Base-by-base conservation (phyloP, 2,113 vertebrate genomes). In the Echinops telfairi region DNA sequence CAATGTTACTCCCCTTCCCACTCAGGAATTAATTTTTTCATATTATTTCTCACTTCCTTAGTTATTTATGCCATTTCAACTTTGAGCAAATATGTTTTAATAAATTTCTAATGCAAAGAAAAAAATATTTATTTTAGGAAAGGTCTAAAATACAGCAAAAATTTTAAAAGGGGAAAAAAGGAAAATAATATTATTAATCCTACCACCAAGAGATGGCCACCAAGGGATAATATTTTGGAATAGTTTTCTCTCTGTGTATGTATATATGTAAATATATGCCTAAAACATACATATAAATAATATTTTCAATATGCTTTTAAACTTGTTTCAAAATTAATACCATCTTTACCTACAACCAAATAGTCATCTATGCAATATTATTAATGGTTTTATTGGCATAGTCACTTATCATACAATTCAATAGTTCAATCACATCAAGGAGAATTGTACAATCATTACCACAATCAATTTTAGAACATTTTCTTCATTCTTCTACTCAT, bases 81-180 rank as follows among this genome's bases (percentile, higher is more conserved):
- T 31, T 60, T 62, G 88, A 82, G 33, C 31, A 83, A 88, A 68
- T 33, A 29, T 27, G 20, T 75, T 73, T n/a, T n/a, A 86, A 82
- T 64, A 84, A n/a, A 89, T 81, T 92, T 90, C 23, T 88, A 73
- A 73, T 91, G n/a, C 83, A 86, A 90, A 38, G 47, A 75, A 93
- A 47, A 36, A 53, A 7, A 62, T 27, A 77, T 89, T 88, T 86
- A 68, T 66, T 81, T 2, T 57, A 33, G n/a, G 22, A 78, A 90
- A 38, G 29, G 2, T 16, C 33, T 83, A 86, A 92, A 88, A 36
- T 58, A 79, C 29, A 92, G 36, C 16, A 33, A 75, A 81, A 40
- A 86, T 12, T 53, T 53, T 23, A 29, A 9, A 73, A 22, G 43
- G 4, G 2, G n/a, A 22, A 73, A n/a, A 53, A 25, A n/a, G 29